These are phyloP conservation scores for Heterocephalus glaber DNA, from an alignment of 2,113 vertebrate species.

Conservation along the genomic window DNA sequence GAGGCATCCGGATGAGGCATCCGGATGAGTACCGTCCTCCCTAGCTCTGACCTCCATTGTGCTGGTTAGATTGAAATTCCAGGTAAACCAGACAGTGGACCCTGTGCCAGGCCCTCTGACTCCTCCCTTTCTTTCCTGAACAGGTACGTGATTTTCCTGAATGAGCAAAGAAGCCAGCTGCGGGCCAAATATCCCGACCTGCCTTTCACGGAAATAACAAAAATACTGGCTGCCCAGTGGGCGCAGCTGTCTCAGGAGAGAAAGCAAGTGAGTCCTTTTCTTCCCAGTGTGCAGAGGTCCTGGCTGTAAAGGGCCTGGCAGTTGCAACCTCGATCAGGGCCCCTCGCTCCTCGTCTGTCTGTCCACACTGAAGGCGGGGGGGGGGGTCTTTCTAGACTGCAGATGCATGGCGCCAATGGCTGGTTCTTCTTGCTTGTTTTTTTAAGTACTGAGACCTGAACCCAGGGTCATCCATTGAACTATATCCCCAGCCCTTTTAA, in stretches of 20 bases:
- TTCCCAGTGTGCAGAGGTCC: accelerated
- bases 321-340: neutral
- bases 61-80: neutral
- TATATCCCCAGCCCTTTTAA: neutral
- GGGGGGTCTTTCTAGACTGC: neutral
- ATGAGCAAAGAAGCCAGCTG: conserved; percentile 62
- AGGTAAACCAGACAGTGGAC: neutral
- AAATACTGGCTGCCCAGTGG: conserved; percentile 52
- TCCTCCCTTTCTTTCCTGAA: accelerated
- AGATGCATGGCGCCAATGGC: accelerated
- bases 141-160: conserved; percentile 72
- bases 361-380: neutral
- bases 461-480: neutral
- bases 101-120: accelerated
- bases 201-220: conserved; percentile 70
- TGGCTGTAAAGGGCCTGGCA: neutral
- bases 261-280: conserved; percentile 52
- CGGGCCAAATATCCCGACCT: conserved; percentile 58
- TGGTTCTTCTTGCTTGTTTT: neutral
- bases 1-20: neutral
- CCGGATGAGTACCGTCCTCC: neutral
- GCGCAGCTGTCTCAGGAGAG: conserved; percentile 63
- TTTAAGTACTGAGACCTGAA: neutral
- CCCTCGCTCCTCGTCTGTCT: too few species aligned
- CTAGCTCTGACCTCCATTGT: neutral